phyloP scores from a whole-genome alignment of 2,113 vertebrate species.

The Pontoporia blainvillei region DNA sequence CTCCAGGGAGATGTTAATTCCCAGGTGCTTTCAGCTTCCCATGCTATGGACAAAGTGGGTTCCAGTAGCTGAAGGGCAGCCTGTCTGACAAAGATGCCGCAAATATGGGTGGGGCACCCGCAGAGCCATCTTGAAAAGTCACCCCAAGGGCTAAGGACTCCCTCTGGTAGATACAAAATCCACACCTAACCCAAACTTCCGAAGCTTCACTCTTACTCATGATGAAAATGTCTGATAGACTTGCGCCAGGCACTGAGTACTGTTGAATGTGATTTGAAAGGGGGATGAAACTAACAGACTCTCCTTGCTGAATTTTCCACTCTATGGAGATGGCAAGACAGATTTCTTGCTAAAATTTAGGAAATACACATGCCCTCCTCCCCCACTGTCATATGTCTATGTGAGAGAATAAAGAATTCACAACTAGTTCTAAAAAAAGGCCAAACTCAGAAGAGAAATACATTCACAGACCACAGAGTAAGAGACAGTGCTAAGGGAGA shows the following conservation, averaged over 20 bases:
- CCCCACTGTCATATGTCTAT: constrained; percentile 60
- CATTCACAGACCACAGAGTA: not conserved
- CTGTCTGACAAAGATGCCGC: not conserved
- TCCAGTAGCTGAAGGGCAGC: not conserved
- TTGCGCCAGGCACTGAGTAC: fast-evolving
- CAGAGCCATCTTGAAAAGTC: not conserved
- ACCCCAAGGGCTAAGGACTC: not conserved
- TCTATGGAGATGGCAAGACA: not conserved
- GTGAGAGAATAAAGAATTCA: constrained; percentile 67
- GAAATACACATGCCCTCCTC: constrained; percentile 41
- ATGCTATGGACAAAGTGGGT: not conserved
- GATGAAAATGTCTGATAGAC: not conserved
- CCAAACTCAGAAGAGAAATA: constrained; percentile 11
- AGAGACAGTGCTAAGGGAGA: not conserved
- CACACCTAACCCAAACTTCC: not conserved
- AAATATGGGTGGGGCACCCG: fast-evolving
- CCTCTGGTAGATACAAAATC: not conserved
- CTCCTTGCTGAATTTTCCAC: not conserved
- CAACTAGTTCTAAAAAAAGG: constrained; percentile 60
- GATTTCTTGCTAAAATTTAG: constrained; percentile 49
- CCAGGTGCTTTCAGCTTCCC: not conserved
- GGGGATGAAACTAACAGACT: not conserved
- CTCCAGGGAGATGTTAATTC: not conserved
- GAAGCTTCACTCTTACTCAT: not conserved
- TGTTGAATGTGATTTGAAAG: not conserved